These are phyloP conservation scores for Siderastrea siderea DNA, from an alignment of 92 coral and sea anemone species.

Conservation along the genomic window DNA sequence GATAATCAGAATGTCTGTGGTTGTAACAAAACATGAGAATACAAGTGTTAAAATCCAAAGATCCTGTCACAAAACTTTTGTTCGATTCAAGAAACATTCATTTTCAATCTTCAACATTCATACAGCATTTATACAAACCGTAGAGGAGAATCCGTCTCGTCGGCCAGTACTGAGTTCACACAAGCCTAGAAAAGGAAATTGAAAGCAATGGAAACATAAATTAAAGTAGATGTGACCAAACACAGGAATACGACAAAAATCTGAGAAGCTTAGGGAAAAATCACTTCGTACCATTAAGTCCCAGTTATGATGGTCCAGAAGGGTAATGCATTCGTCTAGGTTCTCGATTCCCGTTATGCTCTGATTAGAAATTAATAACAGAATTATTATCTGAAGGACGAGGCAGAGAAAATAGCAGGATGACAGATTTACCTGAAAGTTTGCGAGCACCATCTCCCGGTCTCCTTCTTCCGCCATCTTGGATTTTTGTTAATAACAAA, in stretches of 20 bases:
- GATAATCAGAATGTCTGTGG: neutral
- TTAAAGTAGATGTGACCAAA: neutral
- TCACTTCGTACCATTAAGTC: conserved; percentile 87
- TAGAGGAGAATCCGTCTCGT: conserved; percentile 80
- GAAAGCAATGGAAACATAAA: neutral
- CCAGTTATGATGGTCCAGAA: conserved; percentile 96
- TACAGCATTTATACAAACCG: conserved; percentile 38
- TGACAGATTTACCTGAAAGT: conserved; percentile 87
- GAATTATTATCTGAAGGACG: neutral
- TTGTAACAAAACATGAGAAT: neutral
- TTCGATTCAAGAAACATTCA: neutral
- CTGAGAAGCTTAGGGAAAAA: conserved; percentile 8
- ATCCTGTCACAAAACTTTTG: neutral
- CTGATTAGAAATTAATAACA: conserved; percentile 43
- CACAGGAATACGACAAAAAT: conserved; percentile 1
- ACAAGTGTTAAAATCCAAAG: neutral
- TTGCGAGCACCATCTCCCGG: conserved; percentile 98
- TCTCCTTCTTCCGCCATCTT: conserved; percentile 99
- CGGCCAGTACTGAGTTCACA: conserved; percentile 94
- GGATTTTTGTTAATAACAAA: conserved; percentile 57
- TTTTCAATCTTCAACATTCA: neutral
- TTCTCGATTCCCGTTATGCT: conserved; percentile 98
- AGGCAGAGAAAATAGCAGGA: neutral
- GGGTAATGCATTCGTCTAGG: conserved; percentile 94
- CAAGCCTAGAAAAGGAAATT: conserved; percentile 73